Percentiles rank a stretch among this genome's conserved stretches.
Conservation (phyloP, 2,113 vertebrate genomes). For the Callocephalon fimbriatum region DNA sequence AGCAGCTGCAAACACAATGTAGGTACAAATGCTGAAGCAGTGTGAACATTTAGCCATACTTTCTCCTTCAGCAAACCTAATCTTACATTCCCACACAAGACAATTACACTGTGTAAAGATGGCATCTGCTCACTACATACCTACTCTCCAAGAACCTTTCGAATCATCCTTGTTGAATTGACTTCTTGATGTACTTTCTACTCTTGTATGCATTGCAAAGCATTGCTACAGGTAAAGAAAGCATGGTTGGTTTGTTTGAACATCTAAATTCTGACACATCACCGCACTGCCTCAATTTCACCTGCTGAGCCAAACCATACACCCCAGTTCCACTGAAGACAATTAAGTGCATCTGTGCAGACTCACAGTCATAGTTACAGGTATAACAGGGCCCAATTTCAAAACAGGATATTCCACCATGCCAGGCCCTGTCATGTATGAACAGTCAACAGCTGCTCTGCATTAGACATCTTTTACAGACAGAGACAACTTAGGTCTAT, state of each 20-base stretch:
- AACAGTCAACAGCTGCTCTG: not conserved
- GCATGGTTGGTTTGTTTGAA: fast-evolving
- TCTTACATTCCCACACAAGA: not conserved
- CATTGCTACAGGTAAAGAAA: not conserved
- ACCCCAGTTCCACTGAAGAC: not conserved
- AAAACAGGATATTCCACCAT: not conserved
- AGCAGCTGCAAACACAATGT: not conserved
- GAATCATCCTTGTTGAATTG: fast-evolving
- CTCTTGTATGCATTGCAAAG: fast-evolving
- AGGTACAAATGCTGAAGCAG: not conserved
- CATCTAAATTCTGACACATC: not conserved
- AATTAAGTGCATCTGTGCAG: not conserved
- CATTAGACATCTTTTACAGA: not conserved
- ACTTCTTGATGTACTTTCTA: not conserved
- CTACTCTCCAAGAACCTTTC: fast-evolving
- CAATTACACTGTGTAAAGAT: not conserved
- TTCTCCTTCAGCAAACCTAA: not conserved
- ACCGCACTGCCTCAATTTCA: not conserved
- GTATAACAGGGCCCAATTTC: not conserved
- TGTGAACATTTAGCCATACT: not conserved
- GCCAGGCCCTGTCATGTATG: not conserved
- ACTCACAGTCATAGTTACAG: not conserved
- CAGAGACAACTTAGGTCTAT: not conserved
- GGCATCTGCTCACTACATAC: not conserved
- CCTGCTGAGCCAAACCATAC: not conserved